phyloP scores from a whole-genome alignment of 2,113 vertebrate species.

The Eublepharis macularius region DNA sequence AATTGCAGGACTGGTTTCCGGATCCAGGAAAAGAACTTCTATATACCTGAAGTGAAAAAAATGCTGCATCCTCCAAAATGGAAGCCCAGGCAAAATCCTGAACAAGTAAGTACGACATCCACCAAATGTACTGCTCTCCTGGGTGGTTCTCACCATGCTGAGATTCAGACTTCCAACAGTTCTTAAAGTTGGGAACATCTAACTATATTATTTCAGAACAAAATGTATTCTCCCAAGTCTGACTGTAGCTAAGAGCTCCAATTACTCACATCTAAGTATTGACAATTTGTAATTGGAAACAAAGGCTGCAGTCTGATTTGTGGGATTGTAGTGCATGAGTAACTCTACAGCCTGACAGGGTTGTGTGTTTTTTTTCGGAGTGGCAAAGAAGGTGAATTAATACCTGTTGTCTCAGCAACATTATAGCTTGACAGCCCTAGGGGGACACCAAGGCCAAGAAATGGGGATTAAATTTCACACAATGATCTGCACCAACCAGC shows the following conservation, averaged over 20 bases:
- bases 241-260: neutral
- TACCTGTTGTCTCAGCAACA: no score
- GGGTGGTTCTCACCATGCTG: neutral
- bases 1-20: conserved; percentile 54
- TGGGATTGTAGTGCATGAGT: neutral
- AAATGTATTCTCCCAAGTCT: neutral
- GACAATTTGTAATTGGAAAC: neutral
- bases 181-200: neutral
- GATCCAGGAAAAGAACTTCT: conserved; percentile 44
- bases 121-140: neutral
- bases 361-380: no score
- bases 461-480: no score
- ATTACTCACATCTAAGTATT: neutral
- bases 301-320: neutral
- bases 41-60: accelerated
- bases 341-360: no score
- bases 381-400: no score
- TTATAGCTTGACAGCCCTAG: no score
- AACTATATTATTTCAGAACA: no score
- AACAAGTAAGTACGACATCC: conserved; percentile 51
- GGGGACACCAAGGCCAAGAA: no score
- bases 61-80: accelerated
- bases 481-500: no score
- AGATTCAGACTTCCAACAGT: neutral
- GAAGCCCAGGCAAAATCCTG: accelerated